phyloP scores from a whole-genome alignment of 2,888 invertebrate species.

The Drosophila ustulata region DNA sequence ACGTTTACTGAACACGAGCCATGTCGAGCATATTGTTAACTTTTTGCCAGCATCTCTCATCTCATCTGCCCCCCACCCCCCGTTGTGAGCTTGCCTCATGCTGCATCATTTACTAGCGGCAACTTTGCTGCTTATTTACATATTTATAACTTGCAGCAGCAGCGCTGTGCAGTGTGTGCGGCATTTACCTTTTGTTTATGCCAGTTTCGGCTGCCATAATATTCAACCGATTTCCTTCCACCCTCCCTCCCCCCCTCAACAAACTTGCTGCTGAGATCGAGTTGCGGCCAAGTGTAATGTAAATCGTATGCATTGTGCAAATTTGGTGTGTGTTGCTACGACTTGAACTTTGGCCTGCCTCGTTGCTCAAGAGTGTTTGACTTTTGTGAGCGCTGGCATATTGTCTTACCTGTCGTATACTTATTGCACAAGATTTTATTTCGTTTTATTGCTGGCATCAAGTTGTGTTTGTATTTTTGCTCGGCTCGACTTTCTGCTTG shows the following conservation, averaged over 20 bases:
- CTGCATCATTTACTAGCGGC: slow-evolving; percentile 49
- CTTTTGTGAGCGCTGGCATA: slow-evolving; percentile 64
- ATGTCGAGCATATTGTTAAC: slow-evolving; percentile 69
- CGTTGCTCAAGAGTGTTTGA: slow-evolving; percentile 59
- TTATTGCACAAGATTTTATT: slow-evolving; percentile 34
- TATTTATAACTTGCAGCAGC: slow-evolving; percentile 69
- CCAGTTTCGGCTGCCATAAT: slow-evolving; percentile 55
- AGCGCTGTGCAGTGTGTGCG: slow-evolving; percentile 17
- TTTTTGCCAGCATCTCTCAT: slow-evolving; percentile 51
- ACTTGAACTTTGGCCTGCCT: slow-evolving; percentile 40
- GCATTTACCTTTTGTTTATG: slow-evolving; percentile 58
- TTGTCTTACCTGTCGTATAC: slow-evolving; percentile 64
- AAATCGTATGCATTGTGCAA: slow-evolving; percentile 75
- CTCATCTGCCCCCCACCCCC: slow-evolving; percentile 16
- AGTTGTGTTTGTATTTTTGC: slow-evolving; percentile 55
- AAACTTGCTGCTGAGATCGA: slow-evolving; percentile 6
- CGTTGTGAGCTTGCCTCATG: slow-evolving; percentile 1
- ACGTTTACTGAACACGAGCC: slow-evolving; percentile 60
- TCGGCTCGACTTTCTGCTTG: slow-evolving; percentile 23
- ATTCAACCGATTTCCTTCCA: slow-evolving; percentile 63
- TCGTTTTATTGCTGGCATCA: slow-evolving; percentile 54
- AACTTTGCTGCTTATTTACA: slow-evolving; percentile 76
- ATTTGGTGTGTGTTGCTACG: slow-evolving; percentile 57
- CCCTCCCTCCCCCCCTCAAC: background rate
- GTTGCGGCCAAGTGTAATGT: slow-evolving; percentile 57